Conservation (phyloP, 2,888 invertebrate species). For the Choristoneura rosaceana region DNA sequence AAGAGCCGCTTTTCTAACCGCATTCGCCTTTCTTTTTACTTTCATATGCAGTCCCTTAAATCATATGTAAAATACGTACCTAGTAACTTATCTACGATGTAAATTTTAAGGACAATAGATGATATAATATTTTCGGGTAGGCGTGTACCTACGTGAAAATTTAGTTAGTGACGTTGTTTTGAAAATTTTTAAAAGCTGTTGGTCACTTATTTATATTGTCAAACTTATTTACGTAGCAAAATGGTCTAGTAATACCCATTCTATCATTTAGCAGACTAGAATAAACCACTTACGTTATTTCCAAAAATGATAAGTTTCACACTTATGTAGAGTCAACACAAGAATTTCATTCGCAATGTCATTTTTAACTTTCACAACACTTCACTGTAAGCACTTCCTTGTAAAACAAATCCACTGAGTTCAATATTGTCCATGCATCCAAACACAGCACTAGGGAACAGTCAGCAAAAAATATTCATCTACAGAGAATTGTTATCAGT, state of each 20-base stretch:
- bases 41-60: neutral
- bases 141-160: no score
- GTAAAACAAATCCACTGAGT: slow-evolving; percentile 47
- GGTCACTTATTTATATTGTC: no score
- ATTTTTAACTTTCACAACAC: slow-evolving; percentile 67
- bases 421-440: slow-evolving; percentile 48
- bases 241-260: neutral
- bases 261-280: slow-evolving; percentile 1
- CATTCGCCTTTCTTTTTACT: no score
- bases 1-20: no score
- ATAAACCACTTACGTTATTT: slow-evolving; percentile 33
- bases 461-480: slow-evolving; percentile 76
- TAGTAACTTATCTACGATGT: no score
- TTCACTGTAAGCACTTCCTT: slow-evolving; percentile 60
- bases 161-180: no score
- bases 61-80: neutral
- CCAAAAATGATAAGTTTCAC: slow-evolving; percentile 21
- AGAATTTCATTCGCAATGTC: slow-evolving; percentile 54
- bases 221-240: neutral
- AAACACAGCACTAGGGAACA: slow-evolving; percentile 62
- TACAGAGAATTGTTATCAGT: slow-evolving; percentile 81
- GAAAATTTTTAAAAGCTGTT: no score
- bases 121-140: no score
- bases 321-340: slow-evolving; percentile 51
- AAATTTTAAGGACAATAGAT: no score